These are phyloP conservation scores for Cartodere bifasciata DNA, from an alignment of 2,888 invertebrate species.

Conservation along the genomic window DNA sequence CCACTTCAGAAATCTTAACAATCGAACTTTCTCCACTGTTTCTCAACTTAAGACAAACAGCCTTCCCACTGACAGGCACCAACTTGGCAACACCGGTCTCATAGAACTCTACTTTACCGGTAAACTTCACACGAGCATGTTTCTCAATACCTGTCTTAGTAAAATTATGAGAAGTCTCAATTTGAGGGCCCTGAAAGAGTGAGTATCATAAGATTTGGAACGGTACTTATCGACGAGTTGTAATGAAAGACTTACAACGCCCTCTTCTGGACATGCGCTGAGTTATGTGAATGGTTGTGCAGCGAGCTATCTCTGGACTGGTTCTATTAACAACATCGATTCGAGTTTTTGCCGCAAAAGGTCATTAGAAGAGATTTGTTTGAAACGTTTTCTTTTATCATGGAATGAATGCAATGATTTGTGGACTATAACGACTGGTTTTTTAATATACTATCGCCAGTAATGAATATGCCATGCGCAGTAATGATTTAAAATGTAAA, in stretches of 20 bases:
- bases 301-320: conserved; percentile 9
- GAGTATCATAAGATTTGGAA: conserved; percentile 27
- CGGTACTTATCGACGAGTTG: conserved; percentile 15
- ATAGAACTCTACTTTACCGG: conserved; percentile 57
- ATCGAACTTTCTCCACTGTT: conserved; percentile 41
- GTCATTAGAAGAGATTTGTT: conserved; percentile 3
- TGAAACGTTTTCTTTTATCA: too few relatives aligned
- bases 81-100: conserved; percentile 49
- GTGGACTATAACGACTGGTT: too few relatives aligned
- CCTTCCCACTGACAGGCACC: conserved; percentile 45
- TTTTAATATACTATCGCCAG: too few relatives aligned
- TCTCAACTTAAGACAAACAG: conserved; percentile 39
- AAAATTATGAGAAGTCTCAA: conserved; percentile 34
- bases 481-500: too few relatives aligned
- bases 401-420: too few relatives aligned
- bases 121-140: conserved; percentile 45
- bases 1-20: conserved; percentile 44
- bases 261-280: conserved; percentile 13
- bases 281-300: conserved; percentile 12
- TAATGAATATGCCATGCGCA: too few relatives aligned
- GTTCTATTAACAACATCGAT: conserved; percentile 18
- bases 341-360: conserved; percentile 17
- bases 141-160: conserved; percentile 41
- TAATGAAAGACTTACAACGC: conserved; percentile 31
- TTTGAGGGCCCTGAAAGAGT: conserved; percentile 39